phyloP scores from a whole-genome alignment of 2,113 vertebrate species.

The Dromiciops gliroides region DNA sequence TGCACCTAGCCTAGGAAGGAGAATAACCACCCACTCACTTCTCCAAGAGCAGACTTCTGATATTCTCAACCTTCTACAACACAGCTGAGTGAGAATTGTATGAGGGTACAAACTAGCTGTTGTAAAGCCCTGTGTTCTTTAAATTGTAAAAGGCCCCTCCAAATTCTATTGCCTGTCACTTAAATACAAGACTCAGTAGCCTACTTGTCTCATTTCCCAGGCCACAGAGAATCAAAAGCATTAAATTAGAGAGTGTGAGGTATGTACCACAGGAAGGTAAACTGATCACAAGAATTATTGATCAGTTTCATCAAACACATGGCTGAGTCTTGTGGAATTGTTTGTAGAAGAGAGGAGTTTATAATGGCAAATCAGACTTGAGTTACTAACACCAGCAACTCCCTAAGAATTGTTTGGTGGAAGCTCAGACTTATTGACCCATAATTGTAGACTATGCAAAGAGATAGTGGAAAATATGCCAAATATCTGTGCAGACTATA shows the following conservation, averaged over 20 bases:
- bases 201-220: not conserved
- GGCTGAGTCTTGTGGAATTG: not conserved
- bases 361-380: not conserved
- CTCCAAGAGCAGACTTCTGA: not conserved
- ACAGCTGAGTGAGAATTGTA: not conserved
- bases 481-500: not conserved
- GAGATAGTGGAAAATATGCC: not conserved
- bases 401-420: not conserved
- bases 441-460: not conserved
- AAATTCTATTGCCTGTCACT: not conserved
- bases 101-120: not conserved
- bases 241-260: not conserved
- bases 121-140: not conserved
- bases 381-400: not conserved
- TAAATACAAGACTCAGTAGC: not conserved
- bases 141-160: not conserved
- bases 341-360: not conserved
- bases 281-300: not conserved
- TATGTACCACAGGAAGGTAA: not conserved
- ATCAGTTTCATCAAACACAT: not conserved
- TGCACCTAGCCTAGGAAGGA: not conserved
- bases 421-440: not conserved
- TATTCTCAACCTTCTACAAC: not conserved
- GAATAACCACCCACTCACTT: not conserved
- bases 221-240: no score